Evolutionary conservation across 2,888 invertebrate species (phyloP), one percentile per base, ranked within the genome.

Genomic region (Petrolisthes cinctipes): DNA sequence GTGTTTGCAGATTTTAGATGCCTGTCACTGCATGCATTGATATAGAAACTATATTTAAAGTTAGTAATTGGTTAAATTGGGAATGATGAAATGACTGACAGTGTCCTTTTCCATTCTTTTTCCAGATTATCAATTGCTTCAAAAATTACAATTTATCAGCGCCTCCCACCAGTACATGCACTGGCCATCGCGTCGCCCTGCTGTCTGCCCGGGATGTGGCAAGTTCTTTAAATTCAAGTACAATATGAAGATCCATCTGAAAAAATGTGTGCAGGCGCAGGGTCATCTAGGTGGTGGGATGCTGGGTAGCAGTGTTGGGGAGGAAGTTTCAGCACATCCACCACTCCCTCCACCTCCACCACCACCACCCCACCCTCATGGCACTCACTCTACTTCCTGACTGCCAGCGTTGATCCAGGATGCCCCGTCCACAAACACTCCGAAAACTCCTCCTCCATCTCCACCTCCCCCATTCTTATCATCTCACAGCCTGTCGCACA

Each of bases 171-270:
- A 90, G 89, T 90, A 90, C 84, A 90, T 90, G 90, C 90, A 90
- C 85, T 90, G 90, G 90, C 90, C 90, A 82, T 90, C 90, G 53
- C 89, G 90, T 81, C 87, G 90, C 82, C 90, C 90, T 71, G 90
- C 90, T 17, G 89, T 90, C 83, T 90, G 90, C 83, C 90, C 90
- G 54, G 88, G 89, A 82, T 90, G 90, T 88, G 89, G 89, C 89
- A 90, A 90, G 90, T 90, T 90, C 88, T 90, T 90, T 90, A 90
- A 90, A 86, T 90, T 90, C 90, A 90, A 90, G 88, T 90, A 90
- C 85, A 90, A 90, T 86, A 90, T 90, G 90, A 90, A 90, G 90
- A 90, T 90, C 23, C 90, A 90, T 83, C 86, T 90, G 88, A 90
- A 90, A 89, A 90, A 90, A 71, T 90, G 90, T 76, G 83, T 89